A percentile compares a stretch with the other conserved stretches of the same genome.
Evolutionary conservation across 2,797 vertebrate genomes (phyloP).

Genomic region (Crenichthys baileyi): DNA sequence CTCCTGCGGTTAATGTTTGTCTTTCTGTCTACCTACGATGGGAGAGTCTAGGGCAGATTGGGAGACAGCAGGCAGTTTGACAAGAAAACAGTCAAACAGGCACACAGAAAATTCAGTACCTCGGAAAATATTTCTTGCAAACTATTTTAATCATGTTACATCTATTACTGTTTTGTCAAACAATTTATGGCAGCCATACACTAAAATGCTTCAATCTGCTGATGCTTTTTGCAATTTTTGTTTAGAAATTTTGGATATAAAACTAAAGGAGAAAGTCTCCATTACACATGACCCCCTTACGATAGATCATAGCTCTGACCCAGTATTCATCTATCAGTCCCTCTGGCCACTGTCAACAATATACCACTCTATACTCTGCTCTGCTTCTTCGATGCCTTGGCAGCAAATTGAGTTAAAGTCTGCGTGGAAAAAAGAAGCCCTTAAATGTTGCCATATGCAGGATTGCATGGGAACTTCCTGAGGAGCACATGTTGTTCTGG

Average conservation of each 20-base stretch:
- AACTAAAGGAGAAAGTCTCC: conserved; percentile 35
- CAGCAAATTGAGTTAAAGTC: conserved; percentile 86
- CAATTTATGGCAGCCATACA: background rate
- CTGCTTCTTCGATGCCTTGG: conserved; percentile 79
- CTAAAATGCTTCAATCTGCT: conserved; percentile 3
- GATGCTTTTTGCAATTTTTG: conserved; percentile 4
- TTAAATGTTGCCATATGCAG: conserved; percentile 89
- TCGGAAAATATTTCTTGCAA: conserved; percentile 20
- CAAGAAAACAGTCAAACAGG: conserved; percentile 27
- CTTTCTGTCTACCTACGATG: conserved; percentile 17
- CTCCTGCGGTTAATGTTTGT: conserved; percentile 23
- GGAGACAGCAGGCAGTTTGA: conserved; percentile 15
- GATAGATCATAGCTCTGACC: conserved; percentile 55
- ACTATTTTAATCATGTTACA: background rate
- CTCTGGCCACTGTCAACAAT: conserved; percentile 67
- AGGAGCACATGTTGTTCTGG: conserved; percentile 84
- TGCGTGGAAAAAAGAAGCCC: conserved; percentile 83
- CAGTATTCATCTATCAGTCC: conserved; percentile 60
- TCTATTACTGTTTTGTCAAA: conserved; percentile 2
- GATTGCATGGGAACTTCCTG: conserved; percentile 87
- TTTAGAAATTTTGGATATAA: conserved; percentile 34
- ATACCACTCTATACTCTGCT: conserved; percentile 80
- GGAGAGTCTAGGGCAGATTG: conserved; percentile 9
- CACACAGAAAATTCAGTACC: conserved; percentile 13
- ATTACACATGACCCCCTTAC: conserved; percentile 51